Evolutionary conservation across 2,888 invertebrate genomes (phyloP).

Genomic region (Incurvaria masculella): DNA sequence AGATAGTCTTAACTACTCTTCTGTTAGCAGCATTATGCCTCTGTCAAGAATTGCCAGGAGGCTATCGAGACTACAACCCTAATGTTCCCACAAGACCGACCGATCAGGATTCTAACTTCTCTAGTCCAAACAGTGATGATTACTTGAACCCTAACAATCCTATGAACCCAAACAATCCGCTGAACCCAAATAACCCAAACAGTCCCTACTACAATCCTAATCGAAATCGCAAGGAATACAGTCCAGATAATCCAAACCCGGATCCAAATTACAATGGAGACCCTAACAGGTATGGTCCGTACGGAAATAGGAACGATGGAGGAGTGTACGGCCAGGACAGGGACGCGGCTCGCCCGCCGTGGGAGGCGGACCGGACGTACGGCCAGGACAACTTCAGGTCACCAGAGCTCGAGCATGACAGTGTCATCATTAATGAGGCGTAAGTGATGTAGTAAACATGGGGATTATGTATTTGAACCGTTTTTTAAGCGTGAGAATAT

Average conservation of each 20-base stretch:
- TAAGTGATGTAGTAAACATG: too few species aligned
- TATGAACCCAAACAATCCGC: constrained; percentile 20
- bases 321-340: constrained; percentile 28
- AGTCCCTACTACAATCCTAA: constrained; percentile 10
- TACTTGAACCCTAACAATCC: constrained; percentile 6
- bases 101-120: constrained; percentile 16
- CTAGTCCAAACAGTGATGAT: constrained; percentile 14
- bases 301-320: constrained; percentile 27
- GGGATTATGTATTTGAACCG: too few species aligned
- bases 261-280: constrained; percentile 3
- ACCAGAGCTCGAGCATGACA: constrained; percentile 40
- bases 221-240: constrained; percentile 10
- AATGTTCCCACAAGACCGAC: constrained; percentile 19
- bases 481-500: too few species aligned
- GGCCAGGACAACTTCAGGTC: constrained; percentile 25
- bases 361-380: constrained; percentile 33
- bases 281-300: constrained; percentile 13
- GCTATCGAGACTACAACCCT: neutral
- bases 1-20: neutral
- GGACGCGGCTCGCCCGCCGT: constrained; percentile 27
- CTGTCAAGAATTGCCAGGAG: neutral
- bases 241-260: constrained; percentile 11
- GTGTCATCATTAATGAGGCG: constrained; percentile 55
- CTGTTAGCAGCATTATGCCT: neutral
- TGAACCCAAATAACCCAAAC: constrained; percentile 20